Percentiles rank a stretch among this genome's conserved stretches.
These are phyloP conservation scores for Drosophila flavopinicola DNA, from an alignment of 2,888 invertebrate species.

Conservation along the genomic window DNA sequence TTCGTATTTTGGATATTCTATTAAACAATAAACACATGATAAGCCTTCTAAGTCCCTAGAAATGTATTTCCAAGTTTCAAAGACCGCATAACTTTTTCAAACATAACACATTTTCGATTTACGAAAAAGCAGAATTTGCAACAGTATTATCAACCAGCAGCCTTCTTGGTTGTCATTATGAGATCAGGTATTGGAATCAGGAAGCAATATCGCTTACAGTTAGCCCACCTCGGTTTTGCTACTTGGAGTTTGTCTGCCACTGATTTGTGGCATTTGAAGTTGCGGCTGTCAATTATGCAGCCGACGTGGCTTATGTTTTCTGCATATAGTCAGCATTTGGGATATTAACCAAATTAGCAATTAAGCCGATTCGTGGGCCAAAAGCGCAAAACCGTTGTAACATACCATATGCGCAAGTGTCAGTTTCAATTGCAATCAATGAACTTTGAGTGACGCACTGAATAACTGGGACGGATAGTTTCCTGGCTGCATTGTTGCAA, in stretches of 20 bases:
- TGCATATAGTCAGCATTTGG: constrained; percentile 6
- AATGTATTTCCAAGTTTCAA: too few relatives aligned
- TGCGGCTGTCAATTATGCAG: constrained; percentile 5
- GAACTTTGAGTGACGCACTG: constrained; percentile 51
- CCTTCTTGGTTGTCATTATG: too few relatives aligned
- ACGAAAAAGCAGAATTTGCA: too few relatives aligned
- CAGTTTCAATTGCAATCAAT: constrained; percentile 58
- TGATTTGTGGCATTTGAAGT: constrained; percentile 15
- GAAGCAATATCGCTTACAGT: constrained; percentile 6
- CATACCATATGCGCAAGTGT: constrained; percentile 49
- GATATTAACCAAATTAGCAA: constrained; percentile 14
- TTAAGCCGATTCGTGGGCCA: neutral
- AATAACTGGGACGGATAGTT: constrained; percentile 6
- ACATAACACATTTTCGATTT: too few relatives aligned
- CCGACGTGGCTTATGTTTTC: constrained; percentile 3
- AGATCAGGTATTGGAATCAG: constrained; percentile 37
- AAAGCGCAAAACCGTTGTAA: constrained; percentile 51
- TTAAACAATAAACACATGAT: too few relatives aligned
- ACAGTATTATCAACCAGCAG: too few relatives aligned
- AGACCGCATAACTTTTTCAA: too few relatives aligned
- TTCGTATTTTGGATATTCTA: too few relatives aligned
- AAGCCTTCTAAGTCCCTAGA: too few relatives aligned
- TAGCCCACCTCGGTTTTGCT: constrained; percentile 31
- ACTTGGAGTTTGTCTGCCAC: constrained; percentile 23
- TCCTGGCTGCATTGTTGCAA: constrained; percentile 27